Evolutionary conservation across 2,113 vertebrate species (phyloP).

Genomic region (Penelope pileata): DNA sequence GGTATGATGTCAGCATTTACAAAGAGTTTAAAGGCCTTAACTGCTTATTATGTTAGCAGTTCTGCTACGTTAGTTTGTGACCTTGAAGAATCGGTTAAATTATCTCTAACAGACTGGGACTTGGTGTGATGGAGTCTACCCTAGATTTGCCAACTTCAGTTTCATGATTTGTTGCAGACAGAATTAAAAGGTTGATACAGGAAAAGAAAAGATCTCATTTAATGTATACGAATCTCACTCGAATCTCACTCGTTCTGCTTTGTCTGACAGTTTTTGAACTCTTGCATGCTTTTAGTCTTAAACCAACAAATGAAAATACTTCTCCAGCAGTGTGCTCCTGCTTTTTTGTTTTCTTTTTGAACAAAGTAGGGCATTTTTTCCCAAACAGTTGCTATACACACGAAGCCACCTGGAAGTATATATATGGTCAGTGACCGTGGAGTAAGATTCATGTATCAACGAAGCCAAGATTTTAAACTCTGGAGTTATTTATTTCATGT

Average conservation of each 20-base stretch:
- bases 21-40: not conserved
- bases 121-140: not conserved
- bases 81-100: not conserved
- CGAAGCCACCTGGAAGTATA: not conserved
- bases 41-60: fast-evolving
- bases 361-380: not conserved
- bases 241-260: not conserved
- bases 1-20: not conserved
- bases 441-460: not conserved
- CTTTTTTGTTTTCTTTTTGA: not conserved
- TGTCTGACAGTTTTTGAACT: not conserved
- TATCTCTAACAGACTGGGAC: not conserved
- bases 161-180: not conserved
- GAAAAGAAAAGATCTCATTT: not conserved
- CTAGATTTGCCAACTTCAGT: not conserved
- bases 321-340: not conserved
- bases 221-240: not conserved
- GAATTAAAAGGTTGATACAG: not conserved
- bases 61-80: not conserved
- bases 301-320: not conserved
- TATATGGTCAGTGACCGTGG: not conserved
- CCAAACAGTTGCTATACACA: not conserved
- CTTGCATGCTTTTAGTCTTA: not conserved
- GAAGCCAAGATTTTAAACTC: not conserved
- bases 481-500: not conserved